Evolutionary conservation across 37 sponge, comb jelly and placozoan species (phyloP), one percentile per base, ranked within the genome.

Genomic region (Cliona cf. orientalis): DNA sequence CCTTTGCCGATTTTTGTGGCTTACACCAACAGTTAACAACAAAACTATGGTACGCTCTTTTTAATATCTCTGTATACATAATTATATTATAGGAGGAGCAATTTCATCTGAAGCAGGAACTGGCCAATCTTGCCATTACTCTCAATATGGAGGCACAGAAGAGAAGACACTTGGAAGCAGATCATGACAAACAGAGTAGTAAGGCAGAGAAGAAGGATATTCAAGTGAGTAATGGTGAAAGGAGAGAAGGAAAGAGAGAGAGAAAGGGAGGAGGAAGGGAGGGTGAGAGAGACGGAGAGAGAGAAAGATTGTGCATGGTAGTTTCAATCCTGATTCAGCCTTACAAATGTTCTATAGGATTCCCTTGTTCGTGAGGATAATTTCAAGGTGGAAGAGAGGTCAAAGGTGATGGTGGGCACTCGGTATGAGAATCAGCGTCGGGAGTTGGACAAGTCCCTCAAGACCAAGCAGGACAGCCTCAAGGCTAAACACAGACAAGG

Each of bases 121-220:
- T 94, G 44, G 89, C 92, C 0, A 31, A 59, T 4, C 39, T 94
- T 28, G 88, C 95, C 59, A 88, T 94, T 58, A 42, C 89, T 12
- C 58, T 91, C 46, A 94, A 94, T 76, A 94, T 91, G 92, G 95
- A 94, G 75, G 83, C 92, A 0, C 84, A 87, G 32, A 91, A 87
- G 89, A 84, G 14, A 39, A 71, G 60, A 38, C 36, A 61, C 32
- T 6, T 5, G 42, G 53, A 32, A 46, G 68, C n/a, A 37, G 81
- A 78, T n/a, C 42, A 32, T 44, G 44, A 7, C 17, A 66, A 56
- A 34, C 53, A 68, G 23, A 21, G 21, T 21, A 26, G 9, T 7
- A 26, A 28, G n/a, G 33, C 29, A 6, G 36, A 35, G 7, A 66
- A 65, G 67, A 79, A 66, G 2, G 67, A 46, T 2, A 66, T 79